Base-by-base conservation (phyloP, 1,140 invertebrate genomes). In the Aphelinus atriplicis region DNA sequence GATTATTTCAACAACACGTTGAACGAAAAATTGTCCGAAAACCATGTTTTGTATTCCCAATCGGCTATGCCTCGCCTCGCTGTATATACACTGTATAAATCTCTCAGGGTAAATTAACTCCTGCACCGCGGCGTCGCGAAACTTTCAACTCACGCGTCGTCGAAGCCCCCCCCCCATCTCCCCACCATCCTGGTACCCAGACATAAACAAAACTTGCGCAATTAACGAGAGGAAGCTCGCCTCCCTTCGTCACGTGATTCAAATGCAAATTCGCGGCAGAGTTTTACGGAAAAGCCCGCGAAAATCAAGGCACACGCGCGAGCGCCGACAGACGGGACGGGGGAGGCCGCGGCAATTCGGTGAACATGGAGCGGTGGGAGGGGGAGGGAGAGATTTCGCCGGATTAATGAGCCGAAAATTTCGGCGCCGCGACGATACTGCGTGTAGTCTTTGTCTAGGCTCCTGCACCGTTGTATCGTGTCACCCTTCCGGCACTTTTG, bases 131-230 rank as follows among this genome's bases (percentile, higher is more conserved):
- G 26, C 26, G 26, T 26, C 26, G 26, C 26, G 26, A 26, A 26
- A 26, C 0, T 26, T 26, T 26, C 26, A 26, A 26, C 26, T 26
- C 26, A 26, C 63, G 48, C 26, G 2, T 45, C n/a, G 53, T 7
- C 7, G 65, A 3, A 55, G 51, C 53, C 43, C 65, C 26, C 26
- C 26, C 26, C 26, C 26, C 26, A 26, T 26, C 26, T 26, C 26
- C 26, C 26, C 26, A 26, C 26, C 26, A 26, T 26, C 26, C 26
- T 26, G 26, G 26, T 26, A 3, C 46, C 10, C 46, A 42, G n/a
- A 45, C 68, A 51, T 70, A 70, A 70, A 70, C 68, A 70, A 70
- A 70, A 61, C 48, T 70, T 5, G 57, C 10, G 42, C 68, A 61
- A 70, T 70, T 61, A 61, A 66, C 50, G 64, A 42, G 9, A 7